Conservation (phyloP, 2,113 vertebrate genomes). For the Meriones unguiculatus region DNA sequence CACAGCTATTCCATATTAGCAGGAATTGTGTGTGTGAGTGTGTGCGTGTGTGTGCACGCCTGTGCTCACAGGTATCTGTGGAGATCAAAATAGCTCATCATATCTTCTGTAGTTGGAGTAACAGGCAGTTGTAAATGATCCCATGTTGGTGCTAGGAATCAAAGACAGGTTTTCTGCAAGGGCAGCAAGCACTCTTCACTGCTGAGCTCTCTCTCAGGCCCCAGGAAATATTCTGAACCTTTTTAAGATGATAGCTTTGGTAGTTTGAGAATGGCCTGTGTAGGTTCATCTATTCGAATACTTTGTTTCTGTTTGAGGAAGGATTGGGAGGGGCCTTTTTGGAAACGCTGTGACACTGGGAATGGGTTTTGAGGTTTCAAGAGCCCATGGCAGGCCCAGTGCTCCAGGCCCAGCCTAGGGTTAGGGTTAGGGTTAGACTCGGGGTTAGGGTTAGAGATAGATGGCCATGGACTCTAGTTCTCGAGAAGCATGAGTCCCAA, state of each 20-base stretch:
- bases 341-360: not conserved
- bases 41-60: fast-evolving
- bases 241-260: not conserved
- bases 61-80: not conserved
- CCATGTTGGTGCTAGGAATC: not conserved
- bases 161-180: not conserved
- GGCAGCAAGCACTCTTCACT: not conserved
- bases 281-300: not conserved
- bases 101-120: not conserved
- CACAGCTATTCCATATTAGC: not conserved
- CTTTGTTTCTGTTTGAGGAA: not conserved
- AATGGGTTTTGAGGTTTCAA: not conserved
- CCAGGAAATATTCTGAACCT: not conserved
- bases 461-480: not conserved
- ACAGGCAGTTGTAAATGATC: not conserved
- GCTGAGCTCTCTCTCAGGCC: not conserved
- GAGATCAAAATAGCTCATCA: not conserved
- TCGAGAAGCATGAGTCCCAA: not conserved
- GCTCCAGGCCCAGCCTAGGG: not conserved
- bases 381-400: not conserved
- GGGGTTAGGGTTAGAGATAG: no score
- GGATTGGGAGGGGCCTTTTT: not conserved
- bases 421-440: no score
- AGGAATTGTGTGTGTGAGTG: not conserved
- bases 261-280: not conserved